Base-by-base conservation (phyloP, 64 coral and sea anemone genomes). In the Acropora yongei region DNA sequence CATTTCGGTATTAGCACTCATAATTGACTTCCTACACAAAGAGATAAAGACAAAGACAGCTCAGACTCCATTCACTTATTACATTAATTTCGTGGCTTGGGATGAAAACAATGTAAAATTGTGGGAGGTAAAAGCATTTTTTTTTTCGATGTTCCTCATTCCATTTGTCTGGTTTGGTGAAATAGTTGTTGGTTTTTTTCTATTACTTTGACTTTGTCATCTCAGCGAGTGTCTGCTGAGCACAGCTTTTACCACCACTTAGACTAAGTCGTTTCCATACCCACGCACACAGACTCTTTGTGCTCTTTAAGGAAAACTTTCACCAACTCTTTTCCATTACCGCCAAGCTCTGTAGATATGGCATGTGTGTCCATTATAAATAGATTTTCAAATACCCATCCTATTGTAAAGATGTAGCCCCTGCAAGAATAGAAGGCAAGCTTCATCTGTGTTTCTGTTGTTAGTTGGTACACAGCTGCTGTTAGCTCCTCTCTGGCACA, bases 311-410 rank as follows among this genome's bases (percentile, higher is more conserved):
- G 75, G 79, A 85, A 94, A 57, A 94, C 87, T 89, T 94, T 94
- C 67, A 89, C 72, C 49, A 94, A 63, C 41, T 87, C 76, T 16
- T 88, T 85, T 13, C 79, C 79, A 58, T 85, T 48, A 44, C 72
- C 87, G 10, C 87, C 80, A 4, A 93, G 72, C 42, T 94, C 79
- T 2, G 18, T 0, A 8, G 3, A 1, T 49, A 89, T 83, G 49
- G 87, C 72, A 68, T 94, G 92, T 44, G 92, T 94, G 87, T 94
- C 87, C 14, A 94, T 63, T 44, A 94, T 55, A 76, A 94, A 94
- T 47, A 83, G 82, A 2, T 94, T 16, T 47, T 5, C 44, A 48
- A 39, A 85, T 76, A 18, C 50, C 72, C 71, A 94, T 74, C 72
- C 92, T 67, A 94, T 82, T 41, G 78, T 80, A 84, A 94, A 84